A percentile compares a stretch with the other conserved stretches of the same genome.
Conservation (phyloP, 2,113 vertebrate genomes). For the Numenius arquata region DNA sequence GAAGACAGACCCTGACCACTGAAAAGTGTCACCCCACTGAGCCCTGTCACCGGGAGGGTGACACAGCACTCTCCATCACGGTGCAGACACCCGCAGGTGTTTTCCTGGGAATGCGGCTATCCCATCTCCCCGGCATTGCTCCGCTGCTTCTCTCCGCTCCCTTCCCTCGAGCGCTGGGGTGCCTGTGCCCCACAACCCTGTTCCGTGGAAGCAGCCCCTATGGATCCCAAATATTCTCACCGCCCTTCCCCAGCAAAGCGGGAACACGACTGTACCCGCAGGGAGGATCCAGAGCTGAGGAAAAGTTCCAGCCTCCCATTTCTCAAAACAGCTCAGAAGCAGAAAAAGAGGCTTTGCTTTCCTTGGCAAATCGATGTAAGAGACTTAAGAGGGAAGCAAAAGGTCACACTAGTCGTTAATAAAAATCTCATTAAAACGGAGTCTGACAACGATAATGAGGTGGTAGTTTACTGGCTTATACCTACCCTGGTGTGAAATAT, state of each 20-base stretch:
- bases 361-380: slow-evolving; percentile 28
- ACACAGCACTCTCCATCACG: fast-evolving
- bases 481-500: slow-evolving; percentile 63
- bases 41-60: fast-evolving
- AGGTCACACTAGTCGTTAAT: slow-evolving; percentile 61
- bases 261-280: fast-evolving
- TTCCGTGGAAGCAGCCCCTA: not conserved
- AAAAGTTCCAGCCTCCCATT: not conserved
- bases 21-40: not conserved
- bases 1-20: not conserved
- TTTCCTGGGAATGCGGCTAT: not conserved
- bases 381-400: slow-evolving; percentile 49
- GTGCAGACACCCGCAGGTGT: fast-evolving
- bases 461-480: slow-evolving; percentile 50
- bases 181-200: not conserved
- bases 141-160: not conserved
- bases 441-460: slow-evolving; percentile 52
- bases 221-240: not conserved
- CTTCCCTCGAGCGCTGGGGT: not conserved
- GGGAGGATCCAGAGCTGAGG: not conserved
- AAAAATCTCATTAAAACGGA: slow-evolving; percentile 66
- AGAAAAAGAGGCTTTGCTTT: slow-evolving; percentile 22
- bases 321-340: not conserved
- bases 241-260: not conserved
- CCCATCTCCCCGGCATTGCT: not conserved